Evolutionary conservation across 2,797 vertebrate genomes (phyloP), one percentile per base, ranked within the genome.

Genomic region (Dallia pectoralis): DNA sequence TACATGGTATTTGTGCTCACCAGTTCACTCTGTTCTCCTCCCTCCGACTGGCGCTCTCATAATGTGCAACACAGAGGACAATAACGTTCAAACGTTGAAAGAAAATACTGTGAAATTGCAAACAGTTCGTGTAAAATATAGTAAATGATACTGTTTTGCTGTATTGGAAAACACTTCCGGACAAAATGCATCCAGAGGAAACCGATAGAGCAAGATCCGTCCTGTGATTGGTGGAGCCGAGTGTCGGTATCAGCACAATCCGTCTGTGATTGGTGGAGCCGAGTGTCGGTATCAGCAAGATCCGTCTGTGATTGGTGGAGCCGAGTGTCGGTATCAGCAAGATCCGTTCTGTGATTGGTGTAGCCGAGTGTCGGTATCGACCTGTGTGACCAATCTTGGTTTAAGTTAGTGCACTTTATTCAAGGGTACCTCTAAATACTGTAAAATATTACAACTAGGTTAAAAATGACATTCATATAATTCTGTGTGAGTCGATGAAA

Each of bases 101-200:
- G 14, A 62, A 25, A 30, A 62, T 16, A 18, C 12, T 62, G 56
- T 61, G 25, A 29, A 61, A 61, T 61, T 61, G 56, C 11, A 3
- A 62, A 62, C 59, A 62, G 15, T 29, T 62, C 14, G 16, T 14
- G 59, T 29, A 53, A 62, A 29, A 62, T 62, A 30, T 30, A 8
- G 18, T 2, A 19, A 8, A 62, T 16, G 19, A 14, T 29, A 30
- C 1, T 61, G 56, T 53, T 62, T 62, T 62, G 27, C 22, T 30
- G 22, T 62, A 25, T 25, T 29, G 22, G 51, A 53, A 62, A 62
- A 62, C 59, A 62, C 59, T 62, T 62, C 59, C 59, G 59, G 59
- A 62, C 59, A 27, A 29, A 27, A 16, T 62, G 27, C 25, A 29
- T 1, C 11, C 12, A 62, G 59, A 62, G 59, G 59, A 62, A 62